Base-by-base conservation (phyloP, 2,113 vertebrate genomes). In the Leucopsar rothschildi region DNA sequence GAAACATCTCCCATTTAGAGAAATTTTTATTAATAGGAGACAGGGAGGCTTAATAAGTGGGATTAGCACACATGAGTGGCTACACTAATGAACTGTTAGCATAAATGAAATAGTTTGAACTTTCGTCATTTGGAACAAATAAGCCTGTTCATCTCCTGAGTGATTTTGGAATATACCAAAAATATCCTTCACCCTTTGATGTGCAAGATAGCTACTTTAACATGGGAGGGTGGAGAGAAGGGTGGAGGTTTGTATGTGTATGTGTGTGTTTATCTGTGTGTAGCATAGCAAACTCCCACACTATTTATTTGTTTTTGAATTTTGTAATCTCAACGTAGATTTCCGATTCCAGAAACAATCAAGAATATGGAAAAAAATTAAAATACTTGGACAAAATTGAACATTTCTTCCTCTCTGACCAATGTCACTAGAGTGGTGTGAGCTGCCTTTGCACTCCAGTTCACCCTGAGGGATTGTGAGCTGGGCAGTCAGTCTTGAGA, bases 51-150 rank as follows among this genome's bases (percentile, higher is more conserved):
- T 93, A 91, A 82, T 93, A 91, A 92, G 55, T 73, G 60, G 63
- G 44, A 95, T 96, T 95, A 92, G 28, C 66, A 91, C 65, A 91
- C 79, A 91, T 33, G 68, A 95, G 56, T 52, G 76, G 47, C 56
- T 94, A 88, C 71, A 64, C 88, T 92, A 94, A 93, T 92, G 92
- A 94, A 92, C 60, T 47, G 45, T 88, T 96, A 86, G 52, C 44
- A 82, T 78, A 93, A 92, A 91, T 90, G 50, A 63, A 94, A 88
- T 88, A 90, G 55, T 92, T 90, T 71, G 76, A 90, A 77, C 92
- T 95, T 94, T 83, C 79, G 90, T 90, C 64, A 90, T 88, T 94
- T 88, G 52, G 55, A 95, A 82, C 57, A 93, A 93, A 83, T 73
- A 90, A 88, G 52, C 47, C 86, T 5, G 14, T 92, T 93, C 71